Evolutionary conservation across 2,888 invertebrate genomes (phyloP).

Genomic region (Sphecodes monilicornis): DNA sequence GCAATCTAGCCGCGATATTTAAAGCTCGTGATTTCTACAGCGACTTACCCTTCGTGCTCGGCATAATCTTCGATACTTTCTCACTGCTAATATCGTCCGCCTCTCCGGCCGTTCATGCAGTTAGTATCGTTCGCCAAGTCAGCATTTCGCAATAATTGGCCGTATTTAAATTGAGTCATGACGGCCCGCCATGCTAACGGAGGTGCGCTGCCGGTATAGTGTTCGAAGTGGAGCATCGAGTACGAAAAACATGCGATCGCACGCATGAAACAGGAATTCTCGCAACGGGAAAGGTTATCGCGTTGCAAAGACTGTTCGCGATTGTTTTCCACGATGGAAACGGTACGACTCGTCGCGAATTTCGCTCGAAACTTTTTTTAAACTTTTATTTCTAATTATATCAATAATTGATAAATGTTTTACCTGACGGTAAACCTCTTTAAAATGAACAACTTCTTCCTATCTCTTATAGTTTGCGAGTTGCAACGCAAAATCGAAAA

Average conservation of each 20-base stretch:
- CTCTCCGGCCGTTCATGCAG: conserved; percentile 55
- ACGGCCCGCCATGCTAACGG: conserved; percentile 41
- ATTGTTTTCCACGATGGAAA: conserved; percentile 34
- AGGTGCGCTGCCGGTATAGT: conserved; percentile 33
- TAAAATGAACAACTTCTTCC: no score
- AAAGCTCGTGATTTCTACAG: background rate
- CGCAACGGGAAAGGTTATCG: conserved; percentile 34
- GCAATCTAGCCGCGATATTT: background rate
- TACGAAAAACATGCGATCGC: conserved; percentile 12
- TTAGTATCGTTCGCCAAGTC: conserved; percentile 66
- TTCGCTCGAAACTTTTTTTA: no score
- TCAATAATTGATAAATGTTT: no score
- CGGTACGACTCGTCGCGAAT: background rate
- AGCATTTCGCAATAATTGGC: conserved; percentile 72
- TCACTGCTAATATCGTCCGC: conserved; percentile 47
- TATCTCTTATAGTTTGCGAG: no score
- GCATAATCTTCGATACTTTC: conserved; percentile 65
- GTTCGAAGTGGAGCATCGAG: conserved; percentile 40
- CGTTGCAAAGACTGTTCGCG: background rate
- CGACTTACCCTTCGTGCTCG: conserved; percentile 72
- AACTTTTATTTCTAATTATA: no score
- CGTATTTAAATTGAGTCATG: conserved; percentile 62
- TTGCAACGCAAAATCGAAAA: no score
- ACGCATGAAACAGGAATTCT: conserved; percentile 15
- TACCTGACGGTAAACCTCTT: no score